Evolutionary conservation across 2,797 vertebrate genomes (phyloP).

Genomic region (Macropodus opercularis): DNA sequence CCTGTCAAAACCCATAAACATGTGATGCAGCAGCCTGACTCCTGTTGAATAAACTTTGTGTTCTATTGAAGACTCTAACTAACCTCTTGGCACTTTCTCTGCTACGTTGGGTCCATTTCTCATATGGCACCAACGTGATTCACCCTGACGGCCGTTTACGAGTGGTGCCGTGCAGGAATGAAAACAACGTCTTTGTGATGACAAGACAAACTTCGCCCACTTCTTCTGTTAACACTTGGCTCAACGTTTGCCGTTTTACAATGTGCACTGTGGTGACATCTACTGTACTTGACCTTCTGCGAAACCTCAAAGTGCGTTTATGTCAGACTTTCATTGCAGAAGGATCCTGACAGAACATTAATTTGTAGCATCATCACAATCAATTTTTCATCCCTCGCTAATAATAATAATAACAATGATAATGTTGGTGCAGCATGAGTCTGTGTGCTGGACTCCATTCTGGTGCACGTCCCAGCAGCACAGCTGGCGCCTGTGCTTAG

Average conservation of each 20-base stretch:
- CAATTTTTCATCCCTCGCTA: slow-evolving; percentile 21
- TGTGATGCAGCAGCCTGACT: background rate
- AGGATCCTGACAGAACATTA: background rate
- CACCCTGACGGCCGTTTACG: slow-evolving; percentile 2
- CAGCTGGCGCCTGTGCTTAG: slow-evolving; percentile 28
- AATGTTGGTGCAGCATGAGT: slow-evolving; percentile 14
- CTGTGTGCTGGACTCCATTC: slow-evolving; percentile 2
- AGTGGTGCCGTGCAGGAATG: background rate
- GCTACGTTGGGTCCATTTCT: background rate
- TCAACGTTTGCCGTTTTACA: slow-evolving; percentile 4
- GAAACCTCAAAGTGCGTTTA: background rate
- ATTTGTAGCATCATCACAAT: background rate
- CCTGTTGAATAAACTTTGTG: background rate
- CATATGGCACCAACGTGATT: background rate
- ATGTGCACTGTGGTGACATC: background rate
- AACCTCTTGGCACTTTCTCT: slow-evolving; percentile 14
- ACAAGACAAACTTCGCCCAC: background rate
- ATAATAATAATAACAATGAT: slow-evolving; percentile 18
- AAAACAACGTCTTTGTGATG: slow-evolving; percentile 12
- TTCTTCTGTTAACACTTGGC: background rate
- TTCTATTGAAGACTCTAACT: no score
- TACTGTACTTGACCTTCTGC: background rate
- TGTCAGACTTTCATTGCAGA: background rate
- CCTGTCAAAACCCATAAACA: slow-evolving; percentile 17
- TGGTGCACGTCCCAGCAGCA: slow-evolving; percentile 14